Percentiles rank a stretch among this genome's conserved stretches.
These are phyloP conservation scores for Cyrtodaria siliqua DNA, from an alignment of 2,888 invertebrate species.

Conservation along the genomic window DNA sequence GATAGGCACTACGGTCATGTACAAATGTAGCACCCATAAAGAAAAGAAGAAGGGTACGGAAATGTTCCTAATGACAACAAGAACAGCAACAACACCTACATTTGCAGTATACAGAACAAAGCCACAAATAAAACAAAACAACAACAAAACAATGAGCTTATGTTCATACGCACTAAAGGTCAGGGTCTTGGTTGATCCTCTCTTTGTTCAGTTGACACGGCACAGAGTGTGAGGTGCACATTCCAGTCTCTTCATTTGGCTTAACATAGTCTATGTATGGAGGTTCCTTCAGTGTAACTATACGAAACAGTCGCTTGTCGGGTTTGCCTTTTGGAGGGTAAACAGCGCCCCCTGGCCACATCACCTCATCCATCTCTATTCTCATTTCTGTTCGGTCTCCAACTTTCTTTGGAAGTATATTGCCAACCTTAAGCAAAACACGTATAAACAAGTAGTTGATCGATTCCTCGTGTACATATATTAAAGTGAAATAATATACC, in stretches of 20 bases:
- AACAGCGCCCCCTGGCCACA: slow-evolving; percentile 98
- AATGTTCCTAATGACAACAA: no score
- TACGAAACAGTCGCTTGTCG: slow-evolving; percentile 97
- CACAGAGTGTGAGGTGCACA: slow-evolving; percentile 68
- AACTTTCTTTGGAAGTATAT: slow-evolving; percentile 88
- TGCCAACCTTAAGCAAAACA: slow-evolving; percentile 92
- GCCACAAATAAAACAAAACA: slow-evolving; percentile 12
- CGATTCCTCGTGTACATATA: no score
- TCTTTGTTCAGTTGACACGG: slow-evolving; percentile 66
- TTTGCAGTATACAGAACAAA: slow-evolving; percentile 7
- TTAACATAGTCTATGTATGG: slow-evolving; percentile 98
- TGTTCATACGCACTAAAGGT: no score
- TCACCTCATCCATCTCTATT: slow-evolving; percentile 98
- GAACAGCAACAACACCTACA: no score
- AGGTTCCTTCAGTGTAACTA: slow-evolving; percentile 96
- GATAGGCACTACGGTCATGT: no score
- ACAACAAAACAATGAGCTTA: no score
- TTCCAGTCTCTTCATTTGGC: slow-evolving; percentile 88
- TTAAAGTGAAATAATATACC: no score
- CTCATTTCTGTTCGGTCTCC: slow-evolving; percentile 88
- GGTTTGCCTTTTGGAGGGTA: slow-evolving; percentile 99
- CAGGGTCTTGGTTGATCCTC: slow-evolving; percentile 23
- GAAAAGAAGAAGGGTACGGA: no score
- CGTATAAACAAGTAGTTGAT: no score
- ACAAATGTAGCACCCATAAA: no score